phyloP scores from a whole-genome alignment of 2,797 vertebrate species.

The Rhincodon typus region DNA sequence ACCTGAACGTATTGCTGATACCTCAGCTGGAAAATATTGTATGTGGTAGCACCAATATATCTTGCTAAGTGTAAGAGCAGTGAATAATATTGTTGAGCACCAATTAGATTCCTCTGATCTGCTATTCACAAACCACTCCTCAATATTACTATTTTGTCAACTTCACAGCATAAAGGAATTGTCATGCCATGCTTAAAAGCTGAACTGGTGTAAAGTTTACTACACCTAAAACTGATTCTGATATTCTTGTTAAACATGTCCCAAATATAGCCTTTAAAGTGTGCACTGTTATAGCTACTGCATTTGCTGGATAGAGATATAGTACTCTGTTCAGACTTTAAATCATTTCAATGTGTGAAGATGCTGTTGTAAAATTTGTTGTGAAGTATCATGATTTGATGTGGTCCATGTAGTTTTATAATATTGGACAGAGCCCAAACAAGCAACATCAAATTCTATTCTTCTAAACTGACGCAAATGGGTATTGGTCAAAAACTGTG shows the following conservation, averaged over 20 bases:
- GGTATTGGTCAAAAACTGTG: not conserved
- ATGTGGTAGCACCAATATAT: not conserved
- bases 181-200: not conserved
- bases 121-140: not conserved
- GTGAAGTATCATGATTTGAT: not conserved
- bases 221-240: too few relatives aligned
- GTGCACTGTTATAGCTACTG: not conserved
- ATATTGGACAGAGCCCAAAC: not conserved
- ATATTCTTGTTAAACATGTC: constrained; percentile 8
- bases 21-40: not conserved
- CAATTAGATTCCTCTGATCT: not conserved
- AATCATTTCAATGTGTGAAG: not conserved
- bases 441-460: not conserved
- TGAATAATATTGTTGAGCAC: not conserved
- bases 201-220: not conserved
- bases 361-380: not conserved
- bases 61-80: not conserved
- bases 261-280: not conserved
- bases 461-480: not conserved
- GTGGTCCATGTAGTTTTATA: not conserved
- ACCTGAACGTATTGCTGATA: not conserved
- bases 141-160: not conserved
- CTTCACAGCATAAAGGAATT: not conserved
- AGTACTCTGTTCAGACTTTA: not conserved
- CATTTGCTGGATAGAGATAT: not conserved